phyloP scores from a whole-genome alignment of 2,797 vertebrate species.

The Knipowitschia caucasica region DNA sequence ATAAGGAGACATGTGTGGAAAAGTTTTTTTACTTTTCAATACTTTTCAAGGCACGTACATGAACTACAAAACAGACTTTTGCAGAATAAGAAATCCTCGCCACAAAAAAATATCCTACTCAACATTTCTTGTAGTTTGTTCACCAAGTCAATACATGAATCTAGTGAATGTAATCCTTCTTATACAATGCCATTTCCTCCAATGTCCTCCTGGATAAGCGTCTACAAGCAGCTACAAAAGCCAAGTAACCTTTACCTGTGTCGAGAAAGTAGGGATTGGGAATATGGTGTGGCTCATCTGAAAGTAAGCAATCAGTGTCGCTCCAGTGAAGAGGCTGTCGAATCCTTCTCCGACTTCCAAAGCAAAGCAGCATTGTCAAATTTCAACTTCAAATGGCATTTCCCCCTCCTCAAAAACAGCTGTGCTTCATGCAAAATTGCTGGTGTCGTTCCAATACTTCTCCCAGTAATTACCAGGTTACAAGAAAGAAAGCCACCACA shows the following conservation, averaged over 20 bases:
- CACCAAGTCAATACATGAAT: neutral
- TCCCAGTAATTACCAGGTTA: slow-evolving; percentile 1
- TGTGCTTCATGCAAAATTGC: neutral
- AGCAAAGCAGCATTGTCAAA: slow-evolving; percentile 66
- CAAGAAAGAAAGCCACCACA: neutral
- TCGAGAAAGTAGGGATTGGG: slow-evolving; percentile 54
- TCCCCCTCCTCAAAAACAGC: slow-evolving; percentile 3
- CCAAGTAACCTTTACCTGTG: slow-evolving; percentile 61
- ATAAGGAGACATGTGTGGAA: no score
- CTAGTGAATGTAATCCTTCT: neutral
- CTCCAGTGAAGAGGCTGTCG: slow-evolving; percentile 46
- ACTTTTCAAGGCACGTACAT: no score
- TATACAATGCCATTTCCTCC: neutral
- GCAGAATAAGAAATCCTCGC: no score
- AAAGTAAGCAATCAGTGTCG: slow-evolving; percentile 61
- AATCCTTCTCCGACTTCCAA: slow-evolving; percentile 57
- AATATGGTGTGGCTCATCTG: slow-evolving; percentile 45
- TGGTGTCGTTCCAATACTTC: slow-evolving; percentile 2
- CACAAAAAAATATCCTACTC: no score
- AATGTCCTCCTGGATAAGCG: neutral
- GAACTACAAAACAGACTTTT: no score
- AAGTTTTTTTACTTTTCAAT: no score
- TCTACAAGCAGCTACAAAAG: neutral
- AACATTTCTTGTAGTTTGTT: slow-evolving; percentile 19
- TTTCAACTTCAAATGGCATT: neutral